Conservation (phyloP, 2,888 invertebrate genomes). For the Frankliniella intonsa region DNA sequence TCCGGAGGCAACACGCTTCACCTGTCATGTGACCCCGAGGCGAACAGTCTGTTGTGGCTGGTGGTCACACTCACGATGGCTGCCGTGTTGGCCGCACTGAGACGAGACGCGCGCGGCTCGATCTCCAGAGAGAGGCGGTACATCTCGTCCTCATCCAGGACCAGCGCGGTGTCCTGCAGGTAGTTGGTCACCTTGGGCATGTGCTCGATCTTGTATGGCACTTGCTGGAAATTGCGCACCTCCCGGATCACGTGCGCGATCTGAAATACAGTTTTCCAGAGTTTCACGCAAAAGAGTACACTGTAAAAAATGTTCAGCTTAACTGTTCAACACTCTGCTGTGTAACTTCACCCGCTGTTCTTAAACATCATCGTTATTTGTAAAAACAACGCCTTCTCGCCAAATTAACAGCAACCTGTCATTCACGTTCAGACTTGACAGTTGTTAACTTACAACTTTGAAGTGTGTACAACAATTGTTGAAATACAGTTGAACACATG, state of each 20-base stretch:
- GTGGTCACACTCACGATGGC: not conserved
- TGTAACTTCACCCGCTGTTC: too few species aligned
- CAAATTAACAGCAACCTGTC: too few species aligned
- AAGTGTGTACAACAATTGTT: too few species aligned
- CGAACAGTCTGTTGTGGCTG: slow-evolving; percentile 3
- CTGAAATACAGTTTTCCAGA: slow-evolving; percentile 48
- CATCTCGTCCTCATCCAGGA: slow-evolving; percentile 74
- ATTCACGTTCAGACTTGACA: too few species aligned
- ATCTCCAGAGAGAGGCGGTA: slow-evolving; percentile 77
- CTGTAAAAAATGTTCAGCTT: too few species aligned
- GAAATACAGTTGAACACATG: too few species aligned
- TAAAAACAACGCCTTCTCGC: too few species aligned
- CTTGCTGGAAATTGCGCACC: slow-evolving; percentile 85
- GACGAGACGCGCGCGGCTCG: slow-evolving; percentile 69
- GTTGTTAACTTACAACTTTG: too few species aligned
- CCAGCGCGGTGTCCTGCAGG: slow-evolving; percentile 69
- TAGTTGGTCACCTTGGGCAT: slow-evolving; percentile 74
- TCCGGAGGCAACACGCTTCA: too few species aligned
- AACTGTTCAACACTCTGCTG: too few species aligned
- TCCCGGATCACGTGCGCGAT: slow-evolving; percentile 89
- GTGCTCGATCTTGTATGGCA: slow-evolving; percentile 84
- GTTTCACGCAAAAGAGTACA: too few species aligned
- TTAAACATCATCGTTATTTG: too few species aligned
- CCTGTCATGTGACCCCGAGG: not conserved
- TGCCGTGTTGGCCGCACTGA: slow-evolving; percentile 47